Base-by-base conservation (phyloP, 2,113 vertebrate genomes). In the Atherinomorus stipes region DNA sequence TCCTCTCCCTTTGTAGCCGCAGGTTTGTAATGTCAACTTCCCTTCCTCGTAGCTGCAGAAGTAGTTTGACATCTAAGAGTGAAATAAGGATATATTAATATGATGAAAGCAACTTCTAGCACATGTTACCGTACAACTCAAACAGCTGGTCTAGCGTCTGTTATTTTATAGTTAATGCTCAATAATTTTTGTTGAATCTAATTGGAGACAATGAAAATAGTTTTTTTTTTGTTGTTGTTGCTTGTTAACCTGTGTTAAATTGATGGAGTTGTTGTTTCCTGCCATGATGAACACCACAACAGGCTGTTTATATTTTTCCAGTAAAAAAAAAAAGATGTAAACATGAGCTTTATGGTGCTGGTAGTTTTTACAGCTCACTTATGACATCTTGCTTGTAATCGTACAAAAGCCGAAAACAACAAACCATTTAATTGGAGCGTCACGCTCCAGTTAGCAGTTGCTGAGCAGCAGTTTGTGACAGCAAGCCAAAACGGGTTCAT, bases 41-140 rank as follows among this genome's bases (percentile, higher is more conserved):
- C 16, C 4, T 42, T 49, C 58, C 15, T 49, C 4, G 4, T 53
- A 78, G 79, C 66, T 23, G 34, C 78, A 53, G 21, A 59, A 70
- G 45, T 13, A 64, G 77, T 71, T 76, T 47, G 52, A 61, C 58
- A 42, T 64, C 69, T 47, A 51, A n/a, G 59, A 62, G 21, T 22
- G 7, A 47, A 42, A 19, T 19, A 2, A 19, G 44, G 16, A 19
- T n/a, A 4, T 47, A n/a, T n/a, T 6, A 19, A 8, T 8, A 47
- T n/a, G n/a, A 8, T 13, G 1, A 9, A 8, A 7, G 13, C 18
- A 19, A 8, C 8, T 18, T n/a, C 40, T 42, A 2, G 12, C 12
- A 16, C 2, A 8, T 11, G 10, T 42, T 16, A 3, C 12, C 40
- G 15, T 42, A 42, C 8, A 34, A 34, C 31, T 34, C 31, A 34